Evolutionary conservation across 2,113 vertebrate genomes (phyloP).

Genomic region (Puffinus mauretanicus): DNA sequence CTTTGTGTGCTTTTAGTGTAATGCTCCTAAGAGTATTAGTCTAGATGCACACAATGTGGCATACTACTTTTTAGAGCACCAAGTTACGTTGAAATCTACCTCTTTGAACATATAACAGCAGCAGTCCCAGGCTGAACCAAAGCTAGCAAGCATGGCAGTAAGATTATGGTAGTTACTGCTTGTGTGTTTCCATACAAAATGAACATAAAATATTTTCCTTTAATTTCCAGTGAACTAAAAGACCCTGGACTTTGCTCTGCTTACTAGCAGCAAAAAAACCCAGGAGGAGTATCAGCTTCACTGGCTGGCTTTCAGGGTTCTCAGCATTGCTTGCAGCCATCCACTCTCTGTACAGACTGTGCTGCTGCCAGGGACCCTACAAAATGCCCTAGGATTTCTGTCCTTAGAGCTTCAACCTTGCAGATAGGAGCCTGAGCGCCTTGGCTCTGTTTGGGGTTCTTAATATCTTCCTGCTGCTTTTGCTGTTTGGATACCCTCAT

Average conservation of each 20-base stretch:
- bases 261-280: background rate
- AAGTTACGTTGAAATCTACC: background rate
- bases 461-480: background rate
- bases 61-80: background rate
- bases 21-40: background rate
- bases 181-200: background rate
- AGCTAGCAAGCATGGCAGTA: background rate
- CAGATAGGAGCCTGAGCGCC: too few relatives aligned
- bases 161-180: background rate
- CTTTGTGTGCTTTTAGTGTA: background rate
- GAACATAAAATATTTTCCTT: background rate
- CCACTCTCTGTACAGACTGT: background rate
- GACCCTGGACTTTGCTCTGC: background rate
- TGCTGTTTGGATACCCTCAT: background rate
- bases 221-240: background rate
- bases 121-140: background rate
- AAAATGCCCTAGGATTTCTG: background rate
- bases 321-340: background rate
- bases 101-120: background rate
- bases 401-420: background rate
- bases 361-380: background rate
- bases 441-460: background rate
- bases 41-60: too few relatives aligned
- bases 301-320: background rate
- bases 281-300: background rate